Evolutionary conservation across 2,888 invertebrate species (phyloP).

Genomic region (Drosophila sordidula): DNA sequence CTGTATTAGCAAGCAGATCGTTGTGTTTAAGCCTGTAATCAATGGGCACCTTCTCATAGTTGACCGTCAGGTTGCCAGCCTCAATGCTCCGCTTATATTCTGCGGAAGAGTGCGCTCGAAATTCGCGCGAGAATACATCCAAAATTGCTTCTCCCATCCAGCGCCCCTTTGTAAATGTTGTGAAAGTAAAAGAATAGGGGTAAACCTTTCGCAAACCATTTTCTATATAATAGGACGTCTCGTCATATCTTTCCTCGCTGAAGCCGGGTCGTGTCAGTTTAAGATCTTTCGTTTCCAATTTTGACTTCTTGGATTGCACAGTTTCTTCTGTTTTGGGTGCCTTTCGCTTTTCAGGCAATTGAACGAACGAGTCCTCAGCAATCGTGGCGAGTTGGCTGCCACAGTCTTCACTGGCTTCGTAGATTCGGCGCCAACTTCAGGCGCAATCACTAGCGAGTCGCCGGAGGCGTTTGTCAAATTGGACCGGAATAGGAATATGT

Average conservation of each 20-base stretch:
- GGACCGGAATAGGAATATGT: constrained; percentile 72
- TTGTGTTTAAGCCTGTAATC: constrained; percentile 97
- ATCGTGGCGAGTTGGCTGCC: constrained; percentile 24
- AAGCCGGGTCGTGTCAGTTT: constrained; percentile 96
- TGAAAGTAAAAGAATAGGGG: constrained; percentile 97
- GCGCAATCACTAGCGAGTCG: constrained; percentile 1
- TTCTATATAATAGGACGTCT: constrained; percentile 97
- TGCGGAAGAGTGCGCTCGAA: constrained; percentile 95
- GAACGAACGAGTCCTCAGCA: constrained; percentile 10
- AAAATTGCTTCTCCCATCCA: constrained; percentile 96
- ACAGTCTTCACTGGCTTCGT: constrained; percentile 49
- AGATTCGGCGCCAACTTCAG: constrained; percentile 12
- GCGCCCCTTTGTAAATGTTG: constrained; percentile 96
- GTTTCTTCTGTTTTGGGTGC: constrained; percentile 10
- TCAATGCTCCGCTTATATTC: constrained; percentile 96
- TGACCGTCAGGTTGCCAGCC: constrained; percentile 95
- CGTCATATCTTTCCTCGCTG: constrained; percentile 96
- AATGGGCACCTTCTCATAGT: constrained; percentile 94
- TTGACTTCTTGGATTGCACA: constrained; percentile 85
- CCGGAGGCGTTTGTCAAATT: constrained; percentile 25
- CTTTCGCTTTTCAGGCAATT: constrained; percentile 52
- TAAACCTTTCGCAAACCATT: constrained; percentile 97
- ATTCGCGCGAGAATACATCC: constrained; percentile 96
- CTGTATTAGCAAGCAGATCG: constrained; percentile 95
- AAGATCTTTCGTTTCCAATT: constrained; percentile 95